phyloP scores from a whole-genome alignment of 1,140 invertebrate genomes.

The Portunus trituberculatus region DNA sequence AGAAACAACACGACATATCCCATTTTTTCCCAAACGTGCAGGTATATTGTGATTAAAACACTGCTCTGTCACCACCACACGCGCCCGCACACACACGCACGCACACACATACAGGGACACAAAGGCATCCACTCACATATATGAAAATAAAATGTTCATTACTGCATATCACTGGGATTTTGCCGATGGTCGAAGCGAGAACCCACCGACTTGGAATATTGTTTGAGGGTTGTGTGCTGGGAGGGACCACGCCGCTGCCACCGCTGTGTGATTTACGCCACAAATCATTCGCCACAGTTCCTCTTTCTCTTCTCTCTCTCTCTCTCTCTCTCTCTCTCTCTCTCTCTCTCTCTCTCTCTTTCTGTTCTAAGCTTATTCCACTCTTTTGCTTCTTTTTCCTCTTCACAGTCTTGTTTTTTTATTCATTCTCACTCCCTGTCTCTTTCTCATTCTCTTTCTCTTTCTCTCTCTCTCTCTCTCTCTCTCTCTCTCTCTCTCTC shows the following conservation, averaged over 20 bases:
- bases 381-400: not conserved
- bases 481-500: no score
- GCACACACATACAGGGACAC: not conserved
- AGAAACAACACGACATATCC: no score
- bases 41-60: no score
- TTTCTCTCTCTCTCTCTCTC: no score
- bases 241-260: not conserved
- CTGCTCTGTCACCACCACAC: not conserved
- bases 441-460: no score
- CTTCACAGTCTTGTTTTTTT: no score
- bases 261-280: not conserved
- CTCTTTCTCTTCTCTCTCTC: not conserved
- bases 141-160: not conserved
- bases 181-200: not conserved
- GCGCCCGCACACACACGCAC: not conserved
- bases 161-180: slow-evolving; percentile 2
- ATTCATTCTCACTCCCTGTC: no score
- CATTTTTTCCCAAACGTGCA: no score
- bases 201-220: not conserved
- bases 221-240: not conserved
- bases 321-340: no score
- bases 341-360: no score
- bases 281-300: not conserved
- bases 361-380: no score
- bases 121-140: not conserved